phyloP scores from a whole-genome alignment of 2,888 invertebrate species.

The Mythimna loreyi region DNA sequence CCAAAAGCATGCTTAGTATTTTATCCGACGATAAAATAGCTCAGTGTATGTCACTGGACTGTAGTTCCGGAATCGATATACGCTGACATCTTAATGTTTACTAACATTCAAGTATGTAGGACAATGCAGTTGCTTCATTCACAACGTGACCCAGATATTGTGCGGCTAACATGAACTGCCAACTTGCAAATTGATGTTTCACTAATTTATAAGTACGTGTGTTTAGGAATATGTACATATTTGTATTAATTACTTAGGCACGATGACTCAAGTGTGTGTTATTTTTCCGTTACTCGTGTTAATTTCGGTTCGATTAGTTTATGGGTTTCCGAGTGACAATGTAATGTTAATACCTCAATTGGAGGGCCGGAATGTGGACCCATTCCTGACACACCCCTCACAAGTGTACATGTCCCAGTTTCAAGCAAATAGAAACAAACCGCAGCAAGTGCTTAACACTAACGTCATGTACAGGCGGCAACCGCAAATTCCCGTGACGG shows the following conservation, averaged over 20 bases:
- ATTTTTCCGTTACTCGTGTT: slow-evolving; percentile 68
- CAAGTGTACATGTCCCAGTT: slow-evolving; percentile 52
- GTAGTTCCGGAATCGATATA: slow-evolving; percentile 86
- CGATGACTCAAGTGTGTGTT: slow-evolving; percentile 71
- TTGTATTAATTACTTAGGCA: slow-evolving; percentile 63
- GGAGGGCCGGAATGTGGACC: slow-evolving; percentile 70
- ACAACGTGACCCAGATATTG: slow-evolving; percentile 72
- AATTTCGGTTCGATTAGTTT: slow-evolving; percentile 60
- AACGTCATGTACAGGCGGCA: slow-evolving; percentile 40
- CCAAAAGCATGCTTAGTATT: slow-evolving; percentile 83
- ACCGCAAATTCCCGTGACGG: slow-evolving; percentile 29
- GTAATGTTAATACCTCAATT: slow-evolving; percentile 72
- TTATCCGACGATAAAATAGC: slow-evolving; percentile 87
- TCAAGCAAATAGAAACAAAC: slow-evolving; percentile 41
- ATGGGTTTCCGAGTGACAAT: slow-evolving; percentile 69
- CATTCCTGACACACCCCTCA: slow-evolving; percentile 46
- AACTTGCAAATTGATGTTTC: slow-evolving; percentile 69
- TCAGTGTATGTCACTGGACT: slow-evolving; percentile 87
- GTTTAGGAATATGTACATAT: slow-evolving; percentile 66
- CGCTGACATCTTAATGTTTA: slow-evolving; percentile 83
- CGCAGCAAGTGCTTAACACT: slow-evolving; percentile 51
- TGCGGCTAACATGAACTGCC: slow-evolving; percentile 69
- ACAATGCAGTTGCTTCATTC: slow-evolving; percentile 69
- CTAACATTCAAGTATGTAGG: slow-evolving; percentile 76
- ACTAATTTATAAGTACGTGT: slow-evolving; percentile 65